A percentile compares a stretch with the other conserved stretches of the same genome.
Evolutionary conservation across 2,888 invertebrate species (phyloP).

Genomic region (Minunthozetes semirufus): DNA sequence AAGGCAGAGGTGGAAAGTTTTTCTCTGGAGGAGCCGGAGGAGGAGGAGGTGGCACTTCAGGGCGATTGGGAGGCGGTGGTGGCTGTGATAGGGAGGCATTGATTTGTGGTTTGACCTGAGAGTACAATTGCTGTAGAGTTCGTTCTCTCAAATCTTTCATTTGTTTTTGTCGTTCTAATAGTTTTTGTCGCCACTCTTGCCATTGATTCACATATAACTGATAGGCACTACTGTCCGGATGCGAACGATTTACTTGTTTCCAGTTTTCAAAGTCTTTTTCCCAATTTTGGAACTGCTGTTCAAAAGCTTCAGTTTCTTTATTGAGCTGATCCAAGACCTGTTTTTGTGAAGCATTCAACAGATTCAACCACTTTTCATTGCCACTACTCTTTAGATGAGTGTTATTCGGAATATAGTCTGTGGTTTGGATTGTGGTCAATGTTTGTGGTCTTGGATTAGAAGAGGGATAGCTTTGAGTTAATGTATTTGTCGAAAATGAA

Average conservation of each 20-base stretch:
- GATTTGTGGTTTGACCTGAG: slow-evolving; percentile 2
- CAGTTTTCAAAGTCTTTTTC: slow-evolving; percentile 50
- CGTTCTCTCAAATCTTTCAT: slow-evolving; percentile 37
- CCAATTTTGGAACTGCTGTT: slow-evolving; percentile 48
- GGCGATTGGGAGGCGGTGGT: background rate
- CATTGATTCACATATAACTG: slow-evolving; percentile 49
- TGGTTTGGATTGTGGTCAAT: background rate
- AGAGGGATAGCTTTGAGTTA: background rate
- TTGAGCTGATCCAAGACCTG: slow-evolving; percentile 31
- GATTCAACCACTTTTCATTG: slow-evolving; percentile 12
- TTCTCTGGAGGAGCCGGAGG: too few species aligned
- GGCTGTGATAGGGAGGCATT: background rate
- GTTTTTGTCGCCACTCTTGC: slow-evolving; percentile 45
- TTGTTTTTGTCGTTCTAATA: slow-evolving; percentile 39
- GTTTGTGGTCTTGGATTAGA: background rate
- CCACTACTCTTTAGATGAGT: background rate
- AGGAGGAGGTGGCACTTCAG: background rate
- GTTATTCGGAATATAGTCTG: background rate
- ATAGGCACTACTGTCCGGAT: slow-evolving; percentile 50
- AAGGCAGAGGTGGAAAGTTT: slow-evolving; percentile 3
- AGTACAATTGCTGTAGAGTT: slow-evolving; percentile 27
- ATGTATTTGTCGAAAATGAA: background rate
- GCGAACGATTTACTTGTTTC: slow-evolving; percentile 50
- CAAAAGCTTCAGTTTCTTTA: slow-evolving; percentile 41
- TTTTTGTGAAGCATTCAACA: slow-evolving; percentile 21